A percentile compares a stretch with the other conserved stretches of the same genome.
Evolutionary conservation across 2,797 vertebrate genomes (phyloP).

Genomic region (Pogonophryne albipinna): DNA sequence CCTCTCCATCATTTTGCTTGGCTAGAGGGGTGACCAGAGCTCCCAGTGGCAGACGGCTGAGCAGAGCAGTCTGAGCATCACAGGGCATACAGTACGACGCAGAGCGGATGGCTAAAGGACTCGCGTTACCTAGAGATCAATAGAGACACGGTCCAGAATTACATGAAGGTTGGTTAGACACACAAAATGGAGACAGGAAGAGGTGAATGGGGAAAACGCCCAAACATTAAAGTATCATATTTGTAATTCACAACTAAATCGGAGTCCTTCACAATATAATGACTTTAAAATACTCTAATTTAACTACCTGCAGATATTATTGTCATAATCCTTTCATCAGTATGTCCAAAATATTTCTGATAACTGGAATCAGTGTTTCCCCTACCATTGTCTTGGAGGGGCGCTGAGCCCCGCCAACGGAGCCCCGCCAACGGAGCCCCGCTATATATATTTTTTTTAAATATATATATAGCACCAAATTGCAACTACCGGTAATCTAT

Average conservation of each 20-base stretch:
- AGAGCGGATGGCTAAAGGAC: conserved; percentile 79
- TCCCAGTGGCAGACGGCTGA: conserved; percentile 84
- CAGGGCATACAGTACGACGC: conserved; percentile 84
- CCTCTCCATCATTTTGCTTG: conserved; percentile 58
- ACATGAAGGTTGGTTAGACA: not conserved
- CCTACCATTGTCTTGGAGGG: too few relatives aligned
- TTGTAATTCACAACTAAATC: not conserved
- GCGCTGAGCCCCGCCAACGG: too few relatives aligned
- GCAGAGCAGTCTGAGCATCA: conserved; percentile 77
- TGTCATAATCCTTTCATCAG: not conserved
- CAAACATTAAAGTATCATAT: not conserved
- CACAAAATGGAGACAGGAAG: not conserved
- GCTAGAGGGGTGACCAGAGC: conserved; percentile 82
- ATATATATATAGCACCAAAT: too few relatives aligned
- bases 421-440: too few relatives aligned
- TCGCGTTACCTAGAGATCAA: conserved; percentile 75
- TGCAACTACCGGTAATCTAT: too few relatives aligned
- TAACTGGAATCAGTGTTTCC: not conserved
- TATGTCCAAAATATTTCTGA: too few relatives aligned
- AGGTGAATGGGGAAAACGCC: not conserved
- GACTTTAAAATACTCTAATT: not conserved
- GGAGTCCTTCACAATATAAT: not conserved
- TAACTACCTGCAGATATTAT: not conserved
- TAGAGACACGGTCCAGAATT: conserved; percentile 1
- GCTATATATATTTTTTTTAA: too few relatives aligned